A percentile compares a stretch with the other conserved stretches of the same genome.
phyloP scores from a whole-genome alignment of 2,113 vertebrate species.

The Trematocara unimaculatum region DNA sequence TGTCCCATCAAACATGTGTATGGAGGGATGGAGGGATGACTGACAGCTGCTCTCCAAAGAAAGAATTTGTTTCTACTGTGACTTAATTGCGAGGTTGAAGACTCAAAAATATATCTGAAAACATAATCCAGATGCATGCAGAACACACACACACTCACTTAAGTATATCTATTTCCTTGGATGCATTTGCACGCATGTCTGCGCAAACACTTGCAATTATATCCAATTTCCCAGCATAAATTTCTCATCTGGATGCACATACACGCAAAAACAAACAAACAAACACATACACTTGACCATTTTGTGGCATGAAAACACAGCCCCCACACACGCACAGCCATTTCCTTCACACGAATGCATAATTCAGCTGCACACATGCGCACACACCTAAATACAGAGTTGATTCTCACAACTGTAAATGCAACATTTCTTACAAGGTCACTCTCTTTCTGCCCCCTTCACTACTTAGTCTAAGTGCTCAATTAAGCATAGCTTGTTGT shows the following conservation, averaged over 20 bases:
- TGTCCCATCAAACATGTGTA: not conserved
- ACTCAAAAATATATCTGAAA: slow-evolving; percentile 23
- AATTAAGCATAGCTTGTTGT: slow-evolving; percentile 73
- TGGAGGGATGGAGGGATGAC: not conserved
- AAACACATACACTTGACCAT: slow-evolving; percentile 6
- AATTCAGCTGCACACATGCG: slow-evolving; percentile 6
- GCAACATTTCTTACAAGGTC: slow-evolving; percentile 59
- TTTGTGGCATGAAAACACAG: not conserved
- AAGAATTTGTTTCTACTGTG: slow-evolving; percentile 28
- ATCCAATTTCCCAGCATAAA: slow-evolving; percentile 7
- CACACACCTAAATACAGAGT: not conserved
- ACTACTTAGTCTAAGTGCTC: slow-evolving; percentile 74
- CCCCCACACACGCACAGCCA: not conserved
- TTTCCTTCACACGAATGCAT: slow-evolving; percentile 22
- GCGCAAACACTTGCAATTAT: slow-evolving; percentile 14
- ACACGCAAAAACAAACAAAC: slow-evolving; percentile 8
- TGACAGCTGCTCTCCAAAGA: slow-evolving; percentile 9
- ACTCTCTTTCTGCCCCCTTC: slow-evolving; percentile 58
- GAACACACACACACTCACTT: not conserved
- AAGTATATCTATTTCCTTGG: slow-evolving; percentile 1
- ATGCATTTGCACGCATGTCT: slow-evolving; percentile 1
- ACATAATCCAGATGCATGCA: slow-evolving; percentile 11
- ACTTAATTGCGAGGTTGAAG: slow-evolving; percentile 53
- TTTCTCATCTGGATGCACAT: not conserved
- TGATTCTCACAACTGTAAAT: slow-evolving; percentile 45